Evolutionary conservation across 2,888 invertebrate genomes (phyloP).

Genomic region (Cerceris ruficornis): DNA sequence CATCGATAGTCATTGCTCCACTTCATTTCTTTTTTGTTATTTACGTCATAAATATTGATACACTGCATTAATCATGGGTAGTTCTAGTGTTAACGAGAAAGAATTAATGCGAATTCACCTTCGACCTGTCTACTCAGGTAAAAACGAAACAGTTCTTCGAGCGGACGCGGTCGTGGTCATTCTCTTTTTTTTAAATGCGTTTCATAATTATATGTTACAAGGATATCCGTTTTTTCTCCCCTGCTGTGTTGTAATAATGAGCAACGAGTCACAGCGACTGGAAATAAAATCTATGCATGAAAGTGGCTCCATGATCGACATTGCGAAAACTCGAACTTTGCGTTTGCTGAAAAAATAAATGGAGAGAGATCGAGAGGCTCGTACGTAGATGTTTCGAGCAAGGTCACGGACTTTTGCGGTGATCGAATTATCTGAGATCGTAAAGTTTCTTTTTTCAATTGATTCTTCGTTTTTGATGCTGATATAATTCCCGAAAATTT

Average conservation of each 20-base stretch:
- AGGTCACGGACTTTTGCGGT: too few species aligned
- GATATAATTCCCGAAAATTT: too few species aligned
- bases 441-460: too few species aligned
- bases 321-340: not conserved
- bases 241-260: conserved; percentile 29
- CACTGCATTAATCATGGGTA: too few species aligned
- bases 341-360: not conserved
- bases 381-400: too few species aligned
- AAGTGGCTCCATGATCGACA: conserved; percentile 18
- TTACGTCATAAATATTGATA: too few species aligned
- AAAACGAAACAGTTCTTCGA: not conserved
- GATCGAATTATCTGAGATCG: too few species aligned
- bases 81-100: not conserved
- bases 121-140: not conserved
- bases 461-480: too few species aligned
- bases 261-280: not conserved
- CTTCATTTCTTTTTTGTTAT: too few species aligned
- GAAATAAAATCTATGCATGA: conserved; percentile 9
- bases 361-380: not conserved
- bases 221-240: conserved; percentile 11
- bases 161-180: not conserved
- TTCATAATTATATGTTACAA: conserved; percentile 25
- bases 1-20: too few species aligned
- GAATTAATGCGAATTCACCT: conserved; percentile 1
- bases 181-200: not conserved